A percentile compares a stretch with the other conserved stretches of the same genome.
Evolutionary conservation across 2,113 vertebrate species (phyloP).

Genomic region (Zapornia atra): DNA sequence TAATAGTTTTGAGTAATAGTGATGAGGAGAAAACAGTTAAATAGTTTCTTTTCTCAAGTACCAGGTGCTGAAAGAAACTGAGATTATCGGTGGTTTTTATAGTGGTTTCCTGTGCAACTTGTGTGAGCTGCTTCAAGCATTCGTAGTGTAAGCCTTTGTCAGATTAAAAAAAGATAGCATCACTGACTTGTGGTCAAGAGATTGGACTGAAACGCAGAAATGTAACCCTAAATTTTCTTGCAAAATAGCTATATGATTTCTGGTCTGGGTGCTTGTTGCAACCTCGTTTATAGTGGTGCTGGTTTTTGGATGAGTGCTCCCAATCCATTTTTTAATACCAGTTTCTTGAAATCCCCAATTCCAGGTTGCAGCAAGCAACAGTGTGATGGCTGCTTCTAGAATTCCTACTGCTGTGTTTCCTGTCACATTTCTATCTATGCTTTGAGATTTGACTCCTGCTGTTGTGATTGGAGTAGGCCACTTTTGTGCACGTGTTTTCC

Average conservation of each 20-base stretch:
- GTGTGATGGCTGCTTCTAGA: neutral
- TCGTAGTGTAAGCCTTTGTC: neutral
- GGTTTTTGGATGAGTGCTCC: neutral
- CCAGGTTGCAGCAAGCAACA: neutral
- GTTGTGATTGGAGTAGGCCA: neutral
- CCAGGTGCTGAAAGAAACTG: slow-evolving; percentile 12
- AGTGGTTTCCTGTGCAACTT: neutral
- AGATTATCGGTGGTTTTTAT: neutral
- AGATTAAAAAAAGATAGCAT: neutral
- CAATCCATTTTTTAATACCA: neutral
- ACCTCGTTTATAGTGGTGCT: neutral
- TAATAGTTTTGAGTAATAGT: slow-evolving; percentile 26
- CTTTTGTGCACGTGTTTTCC: neutral
- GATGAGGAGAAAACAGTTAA: neutral
- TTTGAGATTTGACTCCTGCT: neutral
- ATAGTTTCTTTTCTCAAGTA: slow-evolving; percentile 26
- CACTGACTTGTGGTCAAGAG: neutral
- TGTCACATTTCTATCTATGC: neutral
- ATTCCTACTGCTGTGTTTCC: neutral
- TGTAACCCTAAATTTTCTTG: neutral
- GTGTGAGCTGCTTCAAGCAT: neutral
- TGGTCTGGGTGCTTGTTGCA: neutral
- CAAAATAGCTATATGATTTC: neutral
- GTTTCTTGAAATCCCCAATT: neutral
- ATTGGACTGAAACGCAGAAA: neutral